phyloP scores from a whole-genome alignment of 2,888 invertebrate species.

The Venustoraphidia nigricollis region DNA sequence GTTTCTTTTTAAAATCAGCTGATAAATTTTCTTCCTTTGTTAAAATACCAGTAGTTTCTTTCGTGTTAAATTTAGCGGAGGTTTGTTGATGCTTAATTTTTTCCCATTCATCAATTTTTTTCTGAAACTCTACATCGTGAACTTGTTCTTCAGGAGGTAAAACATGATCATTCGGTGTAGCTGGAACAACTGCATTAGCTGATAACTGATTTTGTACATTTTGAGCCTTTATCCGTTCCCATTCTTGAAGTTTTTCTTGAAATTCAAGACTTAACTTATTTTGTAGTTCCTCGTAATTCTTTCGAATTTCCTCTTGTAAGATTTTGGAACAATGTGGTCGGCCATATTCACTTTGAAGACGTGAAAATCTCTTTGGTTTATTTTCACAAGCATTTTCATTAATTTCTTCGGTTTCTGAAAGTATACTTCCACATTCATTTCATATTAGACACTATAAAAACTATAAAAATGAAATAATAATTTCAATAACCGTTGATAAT shows the following conservation, averaged over 20 bases:
- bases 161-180: not conserved
- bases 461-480: too few species aligned
- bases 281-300: slow-evolving; percentile 56
- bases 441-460: too few species aligned
- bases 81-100: slow-evolving; percentile 24
- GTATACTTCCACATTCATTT: too few species aligned
- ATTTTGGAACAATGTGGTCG: slow-evolving; percentile 7
- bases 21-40: slow-evolving; percentile 52
- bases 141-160: slow-evolving; percentile 17
- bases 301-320: slow-evolving; percentile 49
- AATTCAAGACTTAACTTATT: slow-evolving; percentile 59
- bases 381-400: too few species aligned
- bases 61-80: slow-evolving; percentile 9
- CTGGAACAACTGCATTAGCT: not conserved
- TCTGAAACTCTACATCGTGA: slow-evolving; percentile 26
- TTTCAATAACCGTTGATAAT: too few species aligned
- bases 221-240: slow-evolving; percentile 22
- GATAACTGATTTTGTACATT: not conserved
- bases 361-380: too few species aligned
- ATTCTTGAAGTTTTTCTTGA: slow-evolving; percentile 50
- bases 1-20: slow-evolving; percentile 66
- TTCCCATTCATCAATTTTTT: slow-evolving; percentile 36
- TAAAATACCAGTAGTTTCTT: slow-evolving; percentile 16
- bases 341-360: not conserved
- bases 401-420: too few species aligned